Conservation (phyloP, 2,888 invertebrate species). For the Macrostomum cliftonense region DNA sequence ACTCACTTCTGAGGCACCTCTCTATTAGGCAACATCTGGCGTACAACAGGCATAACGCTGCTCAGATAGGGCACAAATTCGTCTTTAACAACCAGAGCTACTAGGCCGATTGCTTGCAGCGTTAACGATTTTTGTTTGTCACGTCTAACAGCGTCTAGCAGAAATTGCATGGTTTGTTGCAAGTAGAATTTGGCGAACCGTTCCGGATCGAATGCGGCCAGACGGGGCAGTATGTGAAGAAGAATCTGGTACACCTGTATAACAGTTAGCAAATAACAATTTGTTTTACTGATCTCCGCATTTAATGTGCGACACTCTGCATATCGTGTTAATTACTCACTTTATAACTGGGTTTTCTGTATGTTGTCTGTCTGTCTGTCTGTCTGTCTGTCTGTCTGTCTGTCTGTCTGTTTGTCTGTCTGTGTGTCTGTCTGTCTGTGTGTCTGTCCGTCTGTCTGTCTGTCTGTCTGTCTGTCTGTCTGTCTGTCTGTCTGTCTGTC, state of each 20-base stretch:
- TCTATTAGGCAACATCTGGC: conserved; percentile 52
- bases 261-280: too few relatives aligned
- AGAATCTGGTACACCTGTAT: conserved; percentile 59
- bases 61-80: conserved; percentile 61
- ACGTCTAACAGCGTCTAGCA: conserved; percentile 49
- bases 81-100: conserved; percentile 66
- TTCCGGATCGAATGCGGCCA: conserved; percentile 75
- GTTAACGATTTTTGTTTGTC: conserved; percentile 64
- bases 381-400: too few relatives aligned
- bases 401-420: too few relatives aligned
- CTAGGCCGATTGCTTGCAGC: conserved; percentile 68
- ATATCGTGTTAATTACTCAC: too few relatives aligned
- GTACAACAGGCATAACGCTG: conserved; percentile 64
- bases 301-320: too few relatives aligned
- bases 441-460: too few relatives aligned
- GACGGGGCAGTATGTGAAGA: conserved; percentile 63
- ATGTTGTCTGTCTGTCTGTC: too few relatives aligned
- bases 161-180: conserved; percentile 49
- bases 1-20: conserved; percentile 28
- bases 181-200: conserved; percentile 49
- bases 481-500: too few relatives aligned
- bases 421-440: too few relatives aligned
- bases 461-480: too few relatives aligned
- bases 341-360: too few relatives aligned
- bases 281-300: too few relatives aligned